Evolutionary conservation across 1,140 invertebrate species (phyloP), one percentile per base, ranked within the genome.

Genomic region (Philopotamus ludificatus): DNA sequence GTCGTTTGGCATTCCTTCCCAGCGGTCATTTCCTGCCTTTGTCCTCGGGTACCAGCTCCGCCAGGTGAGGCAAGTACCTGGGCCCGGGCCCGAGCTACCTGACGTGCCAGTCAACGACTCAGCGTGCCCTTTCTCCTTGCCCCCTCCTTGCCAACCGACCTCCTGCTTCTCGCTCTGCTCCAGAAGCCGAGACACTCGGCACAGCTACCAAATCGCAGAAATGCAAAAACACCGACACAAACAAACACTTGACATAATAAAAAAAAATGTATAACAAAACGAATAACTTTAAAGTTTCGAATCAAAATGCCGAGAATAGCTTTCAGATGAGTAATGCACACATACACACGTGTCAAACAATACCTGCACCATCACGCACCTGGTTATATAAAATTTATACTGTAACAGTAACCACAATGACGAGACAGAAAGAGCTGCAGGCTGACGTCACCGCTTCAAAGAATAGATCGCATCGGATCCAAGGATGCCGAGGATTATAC

Each of bases 1-100:
- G 64, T 58, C 64, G 63, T 65, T 60, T 41, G 42, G 63, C 67
- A 70, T 70, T 70, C 68, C 68, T 70, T 60, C 51, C n/a, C 59
- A 34, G 63, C 68, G 64, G 68, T 55, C 68, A 70, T 65, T 70
- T 70, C 68, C 64, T 65, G 67, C 54, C 67, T 69, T 69, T 69
- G 67, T 69, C 53, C 67, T 22, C 51, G 15, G n/a, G n/a, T n/a
- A 15, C 53, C 25, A 16, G 4, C 15, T 34, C 54, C 7, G n/a
- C 25, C 18, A 3, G 47, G 20, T 16, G 57, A 21, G 25, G 25
- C n/a, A 34, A 41, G 57, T 25, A 34, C 9, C 23, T 41, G 34
- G 26, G 23, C 41, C 44, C 4, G 28, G 4, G 42, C n/a, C n/a
- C n/a, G n/a, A n/a, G 49, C 50, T 55, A 39, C 7, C 47, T 7